Conservation (phyloP, 92 coral and sea anemone genomes). For the Bergia puertoricense region DNA sequence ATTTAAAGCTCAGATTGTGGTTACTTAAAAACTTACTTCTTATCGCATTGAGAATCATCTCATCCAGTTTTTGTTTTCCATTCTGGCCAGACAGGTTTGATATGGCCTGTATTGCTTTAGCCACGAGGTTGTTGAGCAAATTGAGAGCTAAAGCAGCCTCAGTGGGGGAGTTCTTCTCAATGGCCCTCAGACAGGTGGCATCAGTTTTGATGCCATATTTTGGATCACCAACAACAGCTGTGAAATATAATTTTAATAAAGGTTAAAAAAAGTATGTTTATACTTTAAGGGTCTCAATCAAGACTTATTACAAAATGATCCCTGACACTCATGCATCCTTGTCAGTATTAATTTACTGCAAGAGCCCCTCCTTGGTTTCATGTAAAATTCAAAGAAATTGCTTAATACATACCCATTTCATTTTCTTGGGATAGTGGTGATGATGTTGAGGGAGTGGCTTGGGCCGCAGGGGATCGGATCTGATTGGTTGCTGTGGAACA, state of each 20-base stretch:
- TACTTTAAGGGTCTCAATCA: background rate
- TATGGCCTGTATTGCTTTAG: no score
- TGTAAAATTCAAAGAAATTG: background rate
- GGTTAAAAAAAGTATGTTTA: background rate
- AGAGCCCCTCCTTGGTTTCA: background rate
- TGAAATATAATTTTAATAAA: background rate
- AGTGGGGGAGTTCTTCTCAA: constrained; percentile 8
- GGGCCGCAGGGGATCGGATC: background rate
- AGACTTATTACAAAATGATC: background rate
- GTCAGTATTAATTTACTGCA: background rate
- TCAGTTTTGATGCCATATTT: background rate
- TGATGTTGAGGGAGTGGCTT: background rate
- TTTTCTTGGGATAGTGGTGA: constrained; percentile 3
- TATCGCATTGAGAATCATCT: no score
- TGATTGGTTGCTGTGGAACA: background rate
- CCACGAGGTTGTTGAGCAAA: no score
- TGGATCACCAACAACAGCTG: background rate
- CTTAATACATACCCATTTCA: constrained; percentile 12
- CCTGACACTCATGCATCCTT: background rate
- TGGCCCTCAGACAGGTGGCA: constrained; percentile 6
- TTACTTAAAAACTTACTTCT: no score
- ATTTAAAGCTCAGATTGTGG: no score
- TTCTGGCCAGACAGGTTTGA: no score
- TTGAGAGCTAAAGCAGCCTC: background rate
- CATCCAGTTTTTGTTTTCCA: no score